Evolutionary conservation across 2,113 vertebrate genomes (phyloP).

Genomic region (Centropus bengalensis): DNA sequence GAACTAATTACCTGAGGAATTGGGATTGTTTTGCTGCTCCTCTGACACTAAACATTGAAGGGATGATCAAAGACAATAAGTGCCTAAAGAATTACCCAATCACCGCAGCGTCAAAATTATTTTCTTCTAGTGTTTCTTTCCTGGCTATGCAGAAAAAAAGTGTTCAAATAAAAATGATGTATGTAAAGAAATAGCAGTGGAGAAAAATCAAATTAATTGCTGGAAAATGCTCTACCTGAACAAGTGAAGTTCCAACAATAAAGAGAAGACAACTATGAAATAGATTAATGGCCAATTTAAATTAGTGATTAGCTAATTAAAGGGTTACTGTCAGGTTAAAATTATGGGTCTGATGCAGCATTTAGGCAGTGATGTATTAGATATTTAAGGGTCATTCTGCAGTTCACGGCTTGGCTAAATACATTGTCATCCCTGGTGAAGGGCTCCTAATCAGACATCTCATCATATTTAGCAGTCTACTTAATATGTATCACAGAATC

Average conservation of each 20-base stretch:
- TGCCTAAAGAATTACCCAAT: background rate
- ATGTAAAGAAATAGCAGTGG: background rate
- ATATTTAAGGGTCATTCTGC: background rate
- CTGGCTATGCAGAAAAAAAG: background rate
- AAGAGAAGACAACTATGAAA: background rate
- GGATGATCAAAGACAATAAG: background rate
- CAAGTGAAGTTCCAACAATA: background rate
- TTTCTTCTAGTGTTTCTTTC: background rate
- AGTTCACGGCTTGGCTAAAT: background rate
- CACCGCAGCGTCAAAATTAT: background rate
- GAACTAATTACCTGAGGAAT: background rate
- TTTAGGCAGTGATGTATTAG: background rate
- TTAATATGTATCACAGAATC: background rate
- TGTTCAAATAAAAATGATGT: background rate
- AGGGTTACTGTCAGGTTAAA: background rate
- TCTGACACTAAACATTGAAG: background rate
- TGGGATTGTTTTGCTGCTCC: background rate
- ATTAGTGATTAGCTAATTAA: background rate
- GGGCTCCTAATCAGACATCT: background rate
- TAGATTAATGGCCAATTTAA: background rate
- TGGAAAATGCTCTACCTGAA: background rate
- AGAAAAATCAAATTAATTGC: background rate
- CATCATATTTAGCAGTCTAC: background rate
- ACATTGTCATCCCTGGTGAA: background rate
- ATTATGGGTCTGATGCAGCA: rapidly evolving